Percentiles rank a stretch among this genome's conserved stretches.
Conservation (phyloP, 1,140 invertebrate genomes). For the Carcinoscorpius rotundicauda region DNA sequence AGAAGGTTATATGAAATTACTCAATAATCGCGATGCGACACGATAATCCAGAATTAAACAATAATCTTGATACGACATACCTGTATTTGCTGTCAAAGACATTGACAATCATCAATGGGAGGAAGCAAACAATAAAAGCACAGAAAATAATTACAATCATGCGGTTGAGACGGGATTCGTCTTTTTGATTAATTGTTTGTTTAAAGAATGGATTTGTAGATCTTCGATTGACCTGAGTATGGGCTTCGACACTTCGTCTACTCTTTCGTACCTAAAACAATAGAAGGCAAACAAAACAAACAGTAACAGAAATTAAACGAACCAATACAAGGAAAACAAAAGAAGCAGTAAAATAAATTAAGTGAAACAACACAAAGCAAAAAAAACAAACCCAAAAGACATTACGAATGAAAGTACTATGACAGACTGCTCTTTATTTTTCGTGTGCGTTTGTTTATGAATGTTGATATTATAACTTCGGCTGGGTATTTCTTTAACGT, state of each 20-base stretch:
- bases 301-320: no score
- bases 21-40: no score
- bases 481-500: no score
- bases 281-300: no score
- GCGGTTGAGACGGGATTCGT: conserved; percentile 48
- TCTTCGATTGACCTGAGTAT: conserved; percentile 44
- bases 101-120: conserved; percentile 72
- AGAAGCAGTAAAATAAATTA: not conserved
- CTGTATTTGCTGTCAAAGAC: conserved; percentile 33
- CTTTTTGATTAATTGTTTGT: not conserved
- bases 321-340: no score
- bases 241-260: conserved; percentile 47
- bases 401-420: no score
- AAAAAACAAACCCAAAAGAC: not conserved
- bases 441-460: no score
- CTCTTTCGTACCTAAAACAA: not conserved
- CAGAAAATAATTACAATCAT: conserved; percentile 74
- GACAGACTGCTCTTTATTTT: no score
- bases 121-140: conserved; percentile 65
- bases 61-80: not conserved
- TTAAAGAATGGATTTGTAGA: not conserved
- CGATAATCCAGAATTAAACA: no score
- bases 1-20: no score
- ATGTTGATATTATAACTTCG: no score
- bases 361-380: not conserved